Conservation (phyloP, 2,888 invertebrate species). For the Galerucella nymphaeae region DNA sequence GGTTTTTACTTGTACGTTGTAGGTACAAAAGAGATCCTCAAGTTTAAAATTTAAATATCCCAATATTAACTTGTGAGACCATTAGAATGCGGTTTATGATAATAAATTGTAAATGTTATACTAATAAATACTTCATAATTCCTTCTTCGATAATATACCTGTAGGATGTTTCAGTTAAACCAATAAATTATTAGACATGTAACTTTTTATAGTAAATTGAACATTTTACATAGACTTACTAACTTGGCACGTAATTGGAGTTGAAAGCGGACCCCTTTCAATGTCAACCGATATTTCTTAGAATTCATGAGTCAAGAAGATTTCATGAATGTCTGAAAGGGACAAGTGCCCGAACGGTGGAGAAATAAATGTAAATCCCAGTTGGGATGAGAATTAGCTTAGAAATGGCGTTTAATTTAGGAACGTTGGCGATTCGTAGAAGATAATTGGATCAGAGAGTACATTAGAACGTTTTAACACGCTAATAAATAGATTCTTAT, state of each 20-base stretch:
- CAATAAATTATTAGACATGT: too few species aligned
- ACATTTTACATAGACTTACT: not conserved
- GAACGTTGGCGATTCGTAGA: conserved; percentile 56
- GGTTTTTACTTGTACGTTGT: not conserved
- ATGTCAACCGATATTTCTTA: conserved; percentile 24
- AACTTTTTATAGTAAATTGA: too few species aligned
- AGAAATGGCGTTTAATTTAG: conserved; percentile 61
- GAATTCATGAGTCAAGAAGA: conserved; percentile 27
- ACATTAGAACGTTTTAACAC: conserved; percentile 57
- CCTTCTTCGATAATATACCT: too few species aligned
- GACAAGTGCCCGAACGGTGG: conserved; percentile 18
- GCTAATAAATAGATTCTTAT: conserved; percentile 61
- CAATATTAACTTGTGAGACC: too few species aligned
- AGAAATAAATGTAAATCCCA: conserved; percentile 24
- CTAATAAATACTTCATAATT: too few species aligned
- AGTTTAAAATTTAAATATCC: too few species aligned
- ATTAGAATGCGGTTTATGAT: too few species aligned
- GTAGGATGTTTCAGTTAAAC: too few species aligned
- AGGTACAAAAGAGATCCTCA: not conserved
- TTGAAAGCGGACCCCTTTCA: conserved; percentile 14
- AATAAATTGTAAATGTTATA: too few species aligned
- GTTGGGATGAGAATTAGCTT: conserved; percentile 54
- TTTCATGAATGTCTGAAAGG: conserved; percentile 22
- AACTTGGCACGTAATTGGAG: not conserved
- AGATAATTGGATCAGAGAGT: conserved; percentile 60